Percentiles rank a stretch among this genome's conserved stretches.
These are phyloP conservation scores for Eunapius fragilis DNA, from an alignment of 37 sponge, comb jelly and placozoan species.

Conservation along the genomic window DNA sequence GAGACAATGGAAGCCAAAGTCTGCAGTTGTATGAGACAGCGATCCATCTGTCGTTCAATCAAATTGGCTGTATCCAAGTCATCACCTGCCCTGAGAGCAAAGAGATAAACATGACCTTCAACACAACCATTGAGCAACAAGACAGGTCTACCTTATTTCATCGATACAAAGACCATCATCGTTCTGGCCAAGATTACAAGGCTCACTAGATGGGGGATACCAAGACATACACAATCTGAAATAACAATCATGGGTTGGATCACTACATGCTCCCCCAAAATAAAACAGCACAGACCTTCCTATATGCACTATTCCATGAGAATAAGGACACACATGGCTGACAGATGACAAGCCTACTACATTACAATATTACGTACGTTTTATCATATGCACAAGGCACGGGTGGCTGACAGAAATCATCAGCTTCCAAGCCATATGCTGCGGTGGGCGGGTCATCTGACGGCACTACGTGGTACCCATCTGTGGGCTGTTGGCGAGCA, in stretches of 20 bases:
- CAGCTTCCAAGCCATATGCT: neutral
- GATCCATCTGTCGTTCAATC: constrained; percentile 5
- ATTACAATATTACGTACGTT: neutral
- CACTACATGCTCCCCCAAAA: too few species aligned
- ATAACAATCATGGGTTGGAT: too few species aligned
- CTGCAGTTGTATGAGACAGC: constrained; percentile 8
- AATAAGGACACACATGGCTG: too few species aligned
- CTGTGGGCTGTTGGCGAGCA: neutral
- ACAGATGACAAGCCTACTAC: too few species aligned
- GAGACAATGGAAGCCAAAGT: neutral
- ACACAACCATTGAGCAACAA: too few species aligned
- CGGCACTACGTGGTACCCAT: neutral
- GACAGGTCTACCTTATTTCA: neutral
- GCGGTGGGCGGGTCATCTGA: neutral
- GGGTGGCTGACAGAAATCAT: neutral
- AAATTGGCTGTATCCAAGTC: neutral
- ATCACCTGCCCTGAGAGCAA: neutral
- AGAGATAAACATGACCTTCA: too few species aligned
- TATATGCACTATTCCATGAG: too few species aligned
- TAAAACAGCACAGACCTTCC: too few species aligned
- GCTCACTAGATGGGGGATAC: neutral
- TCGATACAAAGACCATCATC: neutral
- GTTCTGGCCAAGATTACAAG: neutral
- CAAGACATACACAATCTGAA: too few species aligned
- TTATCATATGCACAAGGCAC: neutral